phyloP scores from a whole-genome alignment of 2,888 invertebrate genomes.

The Rapana venosa region DNA sequence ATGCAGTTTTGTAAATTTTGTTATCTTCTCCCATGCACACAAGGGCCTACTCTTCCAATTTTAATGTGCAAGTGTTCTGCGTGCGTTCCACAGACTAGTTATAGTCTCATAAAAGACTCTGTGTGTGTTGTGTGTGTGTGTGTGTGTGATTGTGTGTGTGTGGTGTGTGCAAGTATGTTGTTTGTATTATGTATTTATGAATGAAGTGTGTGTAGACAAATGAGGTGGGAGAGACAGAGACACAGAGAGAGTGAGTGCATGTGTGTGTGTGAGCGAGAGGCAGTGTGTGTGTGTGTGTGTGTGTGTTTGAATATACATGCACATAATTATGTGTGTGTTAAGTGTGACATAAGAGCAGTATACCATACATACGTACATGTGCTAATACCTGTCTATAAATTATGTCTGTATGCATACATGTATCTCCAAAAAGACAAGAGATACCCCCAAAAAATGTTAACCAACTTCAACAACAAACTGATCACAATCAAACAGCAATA shows the following conservation, averaged over 20 bases:
- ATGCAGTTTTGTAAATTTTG: no score
- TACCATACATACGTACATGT: no score
- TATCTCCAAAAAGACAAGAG: no score
- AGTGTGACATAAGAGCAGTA: neutral
- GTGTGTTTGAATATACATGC: neutral
- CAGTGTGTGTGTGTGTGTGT: constrained; percentile 35
- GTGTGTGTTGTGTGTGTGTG: neutral
- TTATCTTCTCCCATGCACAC: no score
- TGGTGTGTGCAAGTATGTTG: neutral
- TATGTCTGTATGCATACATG: no score
- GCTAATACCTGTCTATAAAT: no score
- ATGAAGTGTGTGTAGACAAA: neutral
- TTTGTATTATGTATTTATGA: neutral
- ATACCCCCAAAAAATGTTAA: no score
- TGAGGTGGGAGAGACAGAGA: neutral
- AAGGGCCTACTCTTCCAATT: no score
- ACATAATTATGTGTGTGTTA: neutral
- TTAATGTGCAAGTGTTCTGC: no score
- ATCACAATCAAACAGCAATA: no score
- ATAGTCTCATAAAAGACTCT: neutral
- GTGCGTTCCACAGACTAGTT: no score
- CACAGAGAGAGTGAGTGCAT: neutral
- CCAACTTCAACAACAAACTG: no score
- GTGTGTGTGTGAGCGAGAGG: constrained; percentile 8
- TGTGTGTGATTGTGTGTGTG: neutral